These are phyloP conservation scores for Zygaena filipendulae DNA, from an alignment of 2,888 invertebrate genomes.

Conservation along the genomic window DNA sequence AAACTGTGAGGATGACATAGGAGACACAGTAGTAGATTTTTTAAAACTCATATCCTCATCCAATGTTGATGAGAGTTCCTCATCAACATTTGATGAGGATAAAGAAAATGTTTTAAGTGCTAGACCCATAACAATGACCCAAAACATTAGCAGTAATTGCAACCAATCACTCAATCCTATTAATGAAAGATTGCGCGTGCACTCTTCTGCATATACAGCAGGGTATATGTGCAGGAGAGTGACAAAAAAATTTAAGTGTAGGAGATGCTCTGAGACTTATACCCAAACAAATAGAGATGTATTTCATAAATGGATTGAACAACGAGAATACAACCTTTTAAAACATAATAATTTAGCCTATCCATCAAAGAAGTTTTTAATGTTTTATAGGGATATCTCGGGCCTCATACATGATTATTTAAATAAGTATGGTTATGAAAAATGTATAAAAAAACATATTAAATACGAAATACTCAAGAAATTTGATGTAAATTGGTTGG, in stretches of 20 bases:
- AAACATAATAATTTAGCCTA: too few species aligned
- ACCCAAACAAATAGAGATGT: background rate
- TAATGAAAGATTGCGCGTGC: slow-evolving; percentile 10
- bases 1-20: background rate
- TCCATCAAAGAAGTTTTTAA: slow-evolving; percentile 6
- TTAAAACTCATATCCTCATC: too few species aligned
- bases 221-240: slow-evolving; percentile 11
- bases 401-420: background rate
- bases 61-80: too few species aligned
- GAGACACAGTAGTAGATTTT: too few species aligned
- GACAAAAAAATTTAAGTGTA: slow-evolving; percentile 7
- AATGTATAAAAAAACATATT: background rate
- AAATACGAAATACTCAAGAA: background rate
- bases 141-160: too few species aligned
- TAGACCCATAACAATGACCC: too few species aligned
- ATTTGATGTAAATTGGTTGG: background rate
- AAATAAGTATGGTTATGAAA: background rate
- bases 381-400: slow-evolving; percentile 2
- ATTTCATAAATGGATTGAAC: too few species aligned
- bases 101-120: background rate
- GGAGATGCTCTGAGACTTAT: slow-evolving; percentile 4
- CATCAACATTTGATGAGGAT: background rate
- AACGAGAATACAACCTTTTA: too few species aligned
- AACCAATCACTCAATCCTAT: too few species aligned
- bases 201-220: slow-evolving; percentile 11